Base-by-base conservation (phyloP, 92 coral and sea anemone species). In the Montipora capitata region DNA sequence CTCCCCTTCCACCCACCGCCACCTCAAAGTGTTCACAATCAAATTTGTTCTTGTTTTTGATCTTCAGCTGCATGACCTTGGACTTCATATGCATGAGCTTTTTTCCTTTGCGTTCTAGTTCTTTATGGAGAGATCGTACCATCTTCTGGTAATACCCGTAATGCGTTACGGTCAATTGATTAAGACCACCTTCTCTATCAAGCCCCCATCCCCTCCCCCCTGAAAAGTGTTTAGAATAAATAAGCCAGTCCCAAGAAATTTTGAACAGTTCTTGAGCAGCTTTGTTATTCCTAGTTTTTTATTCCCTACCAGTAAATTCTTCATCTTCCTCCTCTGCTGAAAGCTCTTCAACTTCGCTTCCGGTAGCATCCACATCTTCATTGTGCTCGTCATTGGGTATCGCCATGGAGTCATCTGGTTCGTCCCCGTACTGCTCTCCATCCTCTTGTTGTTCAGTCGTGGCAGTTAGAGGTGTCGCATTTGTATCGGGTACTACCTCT, bases 391-490 rank as follows among this genome's bases (percentile, higher is more conserved):
- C 74, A 68, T 44, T 48, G 38, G 90, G 87, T 15, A 85, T 54
- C 11, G 72, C 65, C 39, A 72, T 72, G 52, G 79, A 52, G 20
- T 61, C 87, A 12, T 71, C 91, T 43, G 44, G 68, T 79, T 75
- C 68, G 4, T 38, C 63, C 48, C 45, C 79, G 14, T 40, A 40
- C 12, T 56, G 43, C 5, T 27, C 86, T 20, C 42, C 15, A 61
- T 10, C 42, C 39, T 61, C 38, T 13, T 35, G 45, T 12, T 71
- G 58, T 57, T 59, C 72, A 8, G 42, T 44, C 16, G 11, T 79
- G 44, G 96, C 92, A 4, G 98, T 88, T 13, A 95, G 96, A 0
- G 96, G 98, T 7, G 98, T 93, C 12, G 95, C 92, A 62, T 76
- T 82, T 43, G 80, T 79, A 6, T 95, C 98, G 1, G 96, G 93